These are phyloP conservation scores for Drosophila ficusphila DNA, from an alignment of 1,140 invertebrate genomes.

Conservation along the genomic window DNA sequence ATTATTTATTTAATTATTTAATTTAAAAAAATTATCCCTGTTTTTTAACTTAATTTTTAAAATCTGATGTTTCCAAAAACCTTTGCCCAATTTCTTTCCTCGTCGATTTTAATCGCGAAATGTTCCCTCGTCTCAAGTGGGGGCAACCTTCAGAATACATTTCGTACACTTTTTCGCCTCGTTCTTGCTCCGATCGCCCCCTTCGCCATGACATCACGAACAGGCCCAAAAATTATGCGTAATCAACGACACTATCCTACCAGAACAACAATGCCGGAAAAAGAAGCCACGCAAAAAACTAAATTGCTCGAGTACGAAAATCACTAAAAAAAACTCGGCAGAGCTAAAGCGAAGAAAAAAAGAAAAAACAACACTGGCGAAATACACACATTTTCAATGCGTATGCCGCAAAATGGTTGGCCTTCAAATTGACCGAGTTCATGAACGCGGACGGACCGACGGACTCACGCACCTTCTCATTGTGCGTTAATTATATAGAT, in stretches of 20 bases:
- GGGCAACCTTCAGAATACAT: constrained; percentile 6
- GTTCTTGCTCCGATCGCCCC: constrained; percentile 7
- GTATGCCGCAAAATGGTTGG: constrained; percentile 78
- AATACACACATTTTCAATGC: constrained; percentile 65
- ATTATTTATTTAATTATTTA: too few species aligned
- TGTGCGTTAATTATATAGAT: constrained; percentile 79
- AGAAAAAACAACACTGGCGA: constrained; percentile 26
- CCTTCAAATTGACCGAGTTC: constrained; percentile 81
- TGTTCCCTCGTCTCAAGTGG: constrained; percentile 8
- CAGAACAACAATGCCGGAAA: constrained; percentile 51
- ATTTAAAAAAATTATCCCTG: too few species aligned
- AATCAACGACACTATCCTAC: constrained; percentile 67
- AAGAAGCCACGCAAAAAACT: constrained; percentile 69
- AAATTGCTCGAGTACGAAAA: constrained; percentile 67
- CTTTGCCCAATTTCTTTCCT: neutral
- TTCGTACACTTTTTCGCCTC: neutral
- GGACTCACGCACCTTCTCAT: constrained; percentile 72
- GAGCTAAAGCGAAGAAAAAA: constrained; percentile 14
- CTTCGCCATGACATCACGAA: constrained; percentile 69
- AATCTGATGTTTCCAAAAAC: neutral
- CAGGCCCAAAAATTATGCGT: constrained; percentile 71
- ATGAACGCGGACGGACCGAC: constrained; percentile 55
- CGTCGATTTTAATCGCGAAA: constrained; percentile 1
- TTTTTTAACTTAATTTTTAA: neutral
- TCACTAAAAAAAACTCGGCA: constrained; percentile 9